These are phyloP conservation scores for Aphyosemion australe DNA, from an alignment of 2,113 vertebrate species.

Conservation along the genomic window DNA sequence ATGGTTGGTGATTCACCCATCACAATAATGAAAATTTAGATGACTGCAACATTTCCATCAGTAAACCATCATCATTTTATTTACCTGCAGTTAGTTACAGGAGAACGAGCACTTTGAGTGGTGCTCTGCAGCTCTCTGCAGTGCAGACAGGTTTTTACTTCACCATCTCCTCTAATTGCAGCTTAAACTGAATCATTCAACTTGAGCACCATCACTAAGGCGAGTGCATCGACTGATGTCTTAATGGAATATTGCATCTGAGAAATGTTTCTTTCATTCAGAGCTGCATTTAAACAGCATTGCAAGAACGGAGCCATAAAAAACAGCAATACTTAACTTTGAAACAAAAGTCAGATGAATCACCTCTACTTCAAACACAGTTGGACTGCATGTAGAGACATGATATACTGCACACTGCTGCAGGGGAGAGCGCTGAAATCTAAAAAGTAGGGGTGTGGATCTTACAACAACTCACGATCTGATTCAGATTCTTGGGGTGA, in stretches of 20 bases:
- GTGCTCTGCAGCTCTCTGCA: conserved; percentile 33
- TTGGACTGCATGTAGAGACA: conserved; percentile 39
- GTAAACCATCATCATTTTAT: conserved; percentile 41
- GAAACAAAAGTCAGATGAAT: conserved; percentile 34
- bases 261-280: conserved; percentile 26
- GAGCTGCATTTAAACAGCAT: conserved; percentile 10
- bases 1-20: conserved; percentile 31
- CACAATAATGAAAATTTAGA: conserved; percentile 47
- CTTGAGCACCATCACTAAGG: conserved; percentile 47
- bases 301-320: neutral
- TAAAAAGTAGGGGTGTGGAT: too few species aligned
- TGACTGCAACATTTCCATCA: conserved; percentile 28
- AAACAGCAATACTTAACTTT: conserved; percentile 11
- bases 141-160: conserved; percentile 43
- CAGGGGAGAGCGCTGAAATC: conserved; percentile 27
- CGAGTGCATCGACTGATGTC: conserved; percentile 38
- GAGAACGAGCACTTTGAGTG: conserved; percentile 51
- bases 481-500: too few species aligned
- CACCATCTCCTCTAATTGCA: conserved; percentile 57
- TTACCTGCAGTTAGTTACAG: conserved; percentile 60
- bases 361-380: conserved; percentile 20
- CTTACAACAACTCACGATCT: too few species aligned
- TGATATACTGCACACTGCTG: conserved; percentile 26
- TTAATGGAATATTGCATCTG: conserved; percentile 52
- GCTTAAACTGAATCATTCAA: conserved; percentile 46